These are phyloP conservation scores for Apotomis betuletana DNA, from an alignment of 2,888 invertebrate species.

Conservation along the genomic window DNA sequence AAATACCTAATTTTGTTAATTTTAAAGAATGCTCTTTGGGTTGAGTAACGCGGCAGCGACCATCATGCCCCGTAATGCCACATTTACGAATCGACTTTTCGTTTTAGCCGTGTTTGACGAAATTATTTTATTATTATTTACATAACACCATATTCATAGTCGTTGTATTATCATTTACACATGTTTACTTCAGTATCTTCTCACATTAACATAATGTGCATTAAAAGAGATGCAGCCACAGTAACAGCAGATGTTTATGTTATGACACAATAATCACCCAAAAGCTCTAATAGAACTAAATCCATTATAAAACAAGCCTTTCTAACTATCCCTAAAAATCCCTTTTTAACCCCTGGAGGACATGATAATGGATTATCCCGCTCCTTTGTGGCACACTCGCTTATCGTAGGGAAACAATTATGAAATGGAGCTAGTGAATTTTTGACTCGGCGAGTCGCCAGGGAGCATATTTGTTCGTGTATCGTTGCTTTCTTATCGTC, in stretches of 20 bases:
- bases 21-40: too few relatives aligned
- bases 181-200: too few relatives aligned
- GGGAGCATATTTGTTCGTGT: neutral
- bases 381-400: conserved; percentile 23
- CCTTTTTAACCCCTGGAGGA: conserved; percentile 24
- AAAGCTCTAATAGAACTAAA: conserved; percentile 18
- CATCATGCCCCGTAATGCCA: neutral
- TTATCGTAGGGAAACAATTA: conserved; percentile 33
- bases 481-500: neutral
- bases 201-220: too few relatives aligned
- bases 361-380: conserved; percentile 34
- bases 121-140: neutral
- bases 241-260: too few relatives aligned
- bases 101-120: neutral
- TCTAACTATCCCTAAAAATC: conserved; percentile 35
- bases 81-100: conserved; percentile 1
- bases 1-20: too few relatives aligned
- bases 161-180: too few relatives aligned
- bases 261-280: neutral
- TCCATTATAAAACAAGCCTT: conserved; percentile 29
- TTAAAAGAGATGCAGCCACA: too few relatives aligned
- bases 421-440: conserved; percentile 21
- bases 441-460: neutral
- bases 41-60: too few relatives aligned
- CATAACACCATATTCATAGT: too few relatives aligned